phyloP scores from a whole-genome alignment of 2,113 vertebrate species.

The Apistogramma diplotaenia region DNA sequence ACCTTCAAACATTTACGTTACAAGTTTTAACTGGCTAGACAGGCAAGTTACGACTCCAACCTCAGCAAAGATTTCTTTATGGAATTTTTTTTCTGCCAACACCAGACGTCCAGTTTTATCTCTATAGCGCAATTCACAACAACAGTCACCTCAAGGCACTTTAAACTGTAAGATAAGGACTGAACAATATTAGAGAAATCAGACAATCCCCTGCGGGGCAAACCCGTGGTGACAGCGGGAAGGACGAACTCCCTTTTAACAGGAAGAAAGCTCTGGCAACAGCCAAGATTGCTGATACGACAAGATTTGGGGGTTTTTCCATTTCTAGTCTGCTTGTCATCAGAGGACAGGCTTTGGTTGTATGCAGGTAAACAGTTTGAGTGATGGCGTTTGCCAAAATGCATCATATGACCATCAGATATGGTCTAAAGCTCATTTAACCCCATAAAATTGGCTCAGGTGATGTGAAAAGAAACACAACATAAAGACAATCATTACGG shows the following conservation, averaged over 20 bases:
- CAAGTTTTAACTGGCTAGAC: neutral
- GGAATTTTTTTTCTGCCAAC: neutral
- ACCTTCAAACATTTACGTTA: neutral
- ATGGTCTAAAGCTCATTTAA: no score
- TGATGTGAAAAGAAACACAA: neutral
- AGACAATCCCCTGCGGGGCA: neutral
- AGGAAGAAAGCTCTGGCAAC: neutral
- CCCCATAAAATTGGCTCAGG: neutral
- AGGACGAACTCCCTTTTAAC: neutral
- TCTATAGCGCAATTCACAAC: neutral
- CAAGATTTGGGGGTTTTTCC: no score
- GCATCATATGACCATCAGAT: no score
- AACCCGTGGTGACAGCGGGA: neutral
- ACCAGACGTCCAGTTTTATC: neutral
- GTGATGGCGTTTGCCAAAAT: no score
- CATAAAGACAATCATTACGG: neutral
- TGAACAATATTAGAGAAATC: neutral
- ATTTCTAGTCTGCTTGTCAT: no score
- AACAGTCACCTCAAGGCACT: neutral
- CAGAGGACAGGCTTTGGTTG: no score
- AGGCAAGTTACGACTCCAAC: neutral
- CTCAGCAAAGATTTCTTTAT: neutral
- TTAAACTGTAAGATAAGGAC: neutral
- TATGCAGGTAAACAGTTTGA: no score
- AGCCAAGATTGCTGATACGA: no score